Evolutionary conservation across 30 jellyfish, hydroid and myxozoan species (phyloP), one percentile per base, ranked within the genome.

Genomic region (Sanderia malayensis): DNA sequence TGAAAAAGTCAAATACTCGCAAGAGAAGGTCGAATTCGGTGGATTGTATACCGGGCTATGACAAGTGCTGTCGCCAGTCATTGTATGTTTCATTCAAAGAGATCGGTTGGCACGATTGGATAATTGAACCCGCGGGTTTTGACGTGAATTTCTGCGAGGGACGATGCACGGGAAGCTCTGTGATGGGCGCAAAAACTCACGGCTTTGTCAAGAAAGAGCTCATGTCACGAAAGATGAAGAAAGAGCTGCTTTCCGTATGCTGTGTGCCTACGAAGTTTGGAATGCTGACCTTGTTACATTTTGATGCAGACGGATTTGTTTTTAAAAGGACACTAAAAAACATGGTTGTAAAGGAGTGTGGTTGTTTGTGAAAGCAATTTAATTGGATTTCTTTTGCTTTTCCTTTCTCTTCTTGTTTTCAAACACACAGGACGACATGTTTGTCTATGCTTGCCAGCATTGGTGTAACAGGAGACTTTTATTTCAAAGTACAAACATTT

Each of bases 91-190:
- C 85, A 21, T 84, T 84, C 79, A 84, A 76, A 28, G 86, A 74
- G 26, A 62, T 84, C 2, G 95, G 91, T 57, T 84, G 95, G 95
- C 70, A 61, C 25, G 95, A 84, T 30, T 84, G 95, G 95, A 84
- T 84, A 20, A 84, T 84, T 37, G 89, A 75, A 33, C 95, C 95
- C 31, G 32, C 82, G 13, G 95, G 95, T 20, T 74, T 72, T 78
- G 90, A 66, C 58, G 91, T 82, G 44, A 71, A 67, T 71, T 45
- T 31, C 53, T 84, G 95, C 87, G 68, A 82, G 25, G 95, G 95
- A 19, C 62, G 63, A 10, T 84, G 95, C 80, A 17, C 70, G 2
- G 85, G 77, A 10, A 44, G 67, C 24, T 34, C 64, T 0, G 26
- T 82, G 2, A n/a, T 61, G 47, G 85, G 76, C 10, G 83, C 87